A percentile compares a stretch with the other conserved stretches of the same genome.
phyloP scores from a whole-genome alignment of 2,888 invertebrate genomes.

The Euzophera pinguis region DNA sequence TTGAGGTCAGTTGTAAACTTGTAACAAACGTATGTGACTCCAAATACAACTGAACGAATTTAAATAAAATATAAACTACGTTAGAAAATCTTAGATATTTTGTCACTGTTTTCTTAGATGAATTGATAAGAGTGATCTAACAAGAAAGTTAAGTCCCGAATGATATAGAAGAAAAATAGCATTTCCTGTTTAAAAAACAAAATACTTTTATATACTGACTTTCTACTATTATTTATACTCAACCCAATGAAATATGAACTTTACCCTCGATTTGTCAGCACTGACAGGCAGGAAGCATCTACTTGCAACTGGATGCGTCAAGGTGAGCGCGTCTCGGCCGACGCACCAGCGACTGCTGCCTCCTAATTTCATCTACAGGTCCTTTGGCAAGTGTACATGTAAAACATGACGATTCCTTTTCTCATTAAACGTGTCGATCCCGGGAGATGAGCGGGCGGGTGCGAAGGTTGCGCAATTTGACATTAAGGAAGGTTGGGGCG shows the following conservation, averaged over 20 bases:
- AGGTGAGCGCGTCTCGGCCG: slow-evolving; percentile 67
- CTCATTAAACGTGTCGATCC: slow-evolving; percentile 51
- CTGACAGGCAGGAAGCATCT: slow-evolving; percentile 43
- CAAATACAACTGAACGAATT: neutral
- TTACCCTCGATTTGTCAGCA: slow-evolving; percentile 23
- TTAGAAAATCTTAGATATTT: too few species aligned
- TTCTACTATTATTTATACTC: too few species aligned
- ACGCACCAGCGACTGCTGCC: slow-evolving; percentile 49
- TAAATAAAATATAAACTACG: too few species aligned
- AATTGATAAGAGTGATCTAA: too few species aligned
- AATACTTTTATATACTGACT: too few species aligned
- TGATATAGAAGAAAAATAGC: neutral
- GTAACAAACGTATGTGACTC: neutral
- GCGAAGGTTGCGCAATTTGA: slow-evolving; percentile 59
- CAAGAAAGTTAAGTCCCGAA: too few species aligned
- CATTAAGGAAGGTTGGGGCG: slow-evolving; percentile 75
- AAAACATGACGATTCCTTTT: slow-evolving; percentile 33
- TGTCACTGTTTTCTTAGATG: too few species aligned
- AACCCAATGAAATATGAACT: neutral
- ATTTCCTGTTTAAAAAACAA: too few species aligned
- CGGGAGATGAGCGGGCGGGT: slow-evolving; percentile 36
- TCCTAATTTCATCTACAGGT: slow-evolving; percentile 30
- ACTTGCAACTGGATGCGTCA: slow-evolving; percentile 58
- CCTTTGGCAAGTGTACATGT: slow-evolving; percentile 24
- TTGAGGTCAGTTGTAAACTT: slow-evolving; percentile 1